Evolutionary conservation across 2,888 invertebrate species (phyloP), one percentile per base, ranked within the genome.

Genomic region (Alsophila aescularia): DNA sequence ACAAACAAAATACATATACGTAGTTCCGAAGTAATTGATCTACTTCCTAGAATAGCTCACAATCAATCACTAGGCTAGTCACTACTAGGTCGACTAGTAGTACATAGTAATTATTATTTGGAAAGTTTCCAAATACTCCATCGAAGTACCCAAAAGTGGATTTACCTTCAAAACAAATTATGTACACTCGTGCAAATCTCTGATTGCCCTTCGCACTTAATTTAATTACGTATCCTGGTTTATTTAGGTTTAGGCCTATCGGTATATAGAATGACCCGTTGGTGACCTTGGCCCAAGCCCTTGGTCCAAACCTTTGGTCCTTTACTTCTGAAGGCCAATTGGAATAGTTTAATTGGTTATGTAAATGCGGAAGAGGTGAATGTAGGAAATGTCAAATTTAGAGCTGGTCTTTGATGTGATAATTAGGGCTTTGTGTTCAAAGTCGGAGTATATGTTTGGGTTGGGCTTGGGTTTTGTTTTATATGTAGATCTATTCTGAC

Each of bases 241-340:
- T 78, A 70, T 67, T 79, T 77, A 79, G 83, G 77, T 67, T 79
- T 77, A 79, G 83, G 77, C 39, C 65, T 64, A 68, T 75, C 57
- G 64, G 73, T 64, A 64, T 73, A 76, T 73, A 70, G 70, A 67
- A 64, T 69, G 72, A 70, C 69, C 70, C 62, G 63, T 70, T 62
- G 64, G 18, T 35, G 66, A 55, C 55, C 59, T 35, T 60, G 53
- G 53, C 42, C 13, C n/a, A 34, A 21, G 48, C 48, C 52, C 37
- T 47, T 48, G 49, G 56, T 39, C 56, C 52, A 34, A 48, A 44
- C 50, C 51, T 34, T 49, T 50, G 42, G 53, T 43, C 61, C 56
- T 56, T 56, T 60, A 59, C 59, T 53, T 62, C 44, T 55, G 59
- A 47, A 58, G 41, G 39, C 40, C 61, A 55, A 62, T 66, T 56